These are phyloP conservation scores for Syritta pipiens DNA, from an alignment of 2,888 invertebrate genomes.

Conservation along the genomic window DNA sequence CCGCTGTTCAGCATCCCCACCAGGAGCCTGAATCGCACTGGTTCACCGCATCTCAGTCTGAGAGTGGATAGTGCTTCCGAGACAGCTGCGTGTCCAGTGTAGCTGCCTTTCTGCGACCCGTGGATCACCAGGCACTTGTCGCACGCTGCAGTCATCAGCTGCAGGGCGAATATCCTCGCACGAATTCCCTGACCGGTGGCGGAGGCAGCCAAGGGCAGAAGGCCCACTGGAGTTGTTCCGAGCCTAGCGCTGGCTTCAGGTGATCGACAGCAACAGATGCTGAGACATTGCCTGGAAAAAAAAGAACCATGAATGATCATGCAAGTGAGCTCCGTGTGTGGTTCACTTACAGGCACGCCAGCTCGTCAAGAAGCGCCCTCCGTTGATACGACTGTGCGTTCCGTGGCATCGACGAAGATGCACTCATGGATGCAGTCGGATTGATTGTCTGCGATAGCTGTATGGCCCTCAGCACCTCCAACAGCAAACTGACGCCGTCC, in stretches of 20 bases:
- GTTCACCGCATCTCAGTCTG: conserved; percentile 92
- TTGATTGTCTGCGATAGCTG: conserved; percentile 89
- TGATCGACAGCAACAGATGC: conserved; percentile 88
- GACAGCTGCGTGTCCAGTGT: conserved; percentile 89
- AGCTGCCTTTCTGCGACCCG: conserved; percentile 79
- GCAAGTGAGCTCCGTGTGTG: not conserved
- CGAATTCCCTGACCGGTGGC: conserved; percentile 94
- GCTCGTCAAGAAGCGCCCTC: conserved; percentile 90
- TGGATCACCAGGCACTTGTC: conserved; percentile 80
- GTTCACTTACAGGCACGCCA: conserved; percentile 87
- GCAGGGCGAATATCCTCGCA: conserved; percentile 90
- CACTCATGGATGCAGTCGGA: conserved; percentile 73
- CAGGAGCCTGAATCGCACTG: conserved; percentile 93
- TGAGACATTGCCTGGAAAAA: conserved; percentile 85
- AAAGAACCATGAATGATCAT: not conserved
- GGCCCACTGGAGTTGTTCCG: conserved; percentile 88
- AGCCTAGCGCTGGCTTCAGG: conserved; percentile 89
- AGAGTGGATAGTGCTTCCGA: conserved; percentile 95
- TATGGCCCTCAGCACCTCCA: conserved; percentile 91
- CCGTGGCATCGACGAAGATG: conserved; percentile 78
- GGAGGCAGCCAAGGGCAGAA: conserved; percentile 91
- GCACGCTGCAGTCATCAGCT: conserved; percentile 92
- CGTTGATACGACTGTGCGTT: conserved; percentile 85
- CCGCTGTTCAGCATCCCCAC: conserved; percentile 92
- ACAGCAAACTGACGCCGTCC: conserved; percentile 90